Base-by-base conservation (phyloP, 2,888 invertebrate species). In the Polydrusus pterygomalis region DNA sequence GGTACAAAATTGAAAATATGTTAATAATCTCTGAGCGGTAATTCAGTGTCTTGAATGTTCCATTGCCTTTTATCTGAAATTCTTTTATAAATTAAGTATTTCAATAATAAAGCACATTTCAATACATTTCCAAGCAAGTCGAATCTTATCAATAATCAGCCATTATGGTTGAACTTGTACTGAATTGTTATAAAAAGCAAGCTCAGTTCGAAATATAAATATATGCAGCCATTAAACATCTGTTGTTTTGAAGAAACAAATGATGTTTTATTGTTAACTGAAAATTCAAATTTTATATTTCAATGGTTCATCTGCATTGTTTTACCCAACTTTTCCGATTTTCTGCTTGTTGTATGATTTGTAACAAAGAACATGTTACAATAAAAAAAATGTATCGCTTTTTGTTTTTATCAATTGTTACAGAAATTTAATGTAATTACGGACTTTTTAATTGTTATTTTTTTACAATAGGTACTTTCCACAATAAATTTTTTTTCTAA, bases 251-350 rank as follows among this genome's bases (percentile, higher is more conserved):
- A 1, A 1, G 38, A 64, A 45, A 45, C 47, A 47, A 47, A 49
- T 5, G 10, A 30, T 64, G 64, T 34, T 64, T 64, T 49, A 49
- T 64, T 64, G 64, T 49, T 62, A 60, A 70, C 49, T 38, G 47
- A 58, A 70, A 70, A 60, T 47, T 49, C 49, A 56, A 62, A 49
- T 49, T 49, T 70, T 25, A 62, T 60, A 49, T 70, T 62, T 62
- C 49, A 20, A 60, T 64, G 25, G 13, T 30, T 17, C 49, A 47
- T 64, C 47, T 64, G 45, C 69, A 70, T 70, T 70, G 62, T 70
- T 58, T 49, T 30, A 60, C 9, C 49, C 20, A 25, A 47, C 30
- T 70, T 60, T 58, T 62, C 47, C 8, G 34, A 62, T 70, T 70
- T 60, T 60, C 70, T 49, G 49, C 17, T 58, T 17, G 38, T 17